Percentiles rank a stretch among this genome's conserved stretches.
Conservation (phyloP, 2,888 invertebrate genomes). For the Mimumesa dahlbomi region DNA sequence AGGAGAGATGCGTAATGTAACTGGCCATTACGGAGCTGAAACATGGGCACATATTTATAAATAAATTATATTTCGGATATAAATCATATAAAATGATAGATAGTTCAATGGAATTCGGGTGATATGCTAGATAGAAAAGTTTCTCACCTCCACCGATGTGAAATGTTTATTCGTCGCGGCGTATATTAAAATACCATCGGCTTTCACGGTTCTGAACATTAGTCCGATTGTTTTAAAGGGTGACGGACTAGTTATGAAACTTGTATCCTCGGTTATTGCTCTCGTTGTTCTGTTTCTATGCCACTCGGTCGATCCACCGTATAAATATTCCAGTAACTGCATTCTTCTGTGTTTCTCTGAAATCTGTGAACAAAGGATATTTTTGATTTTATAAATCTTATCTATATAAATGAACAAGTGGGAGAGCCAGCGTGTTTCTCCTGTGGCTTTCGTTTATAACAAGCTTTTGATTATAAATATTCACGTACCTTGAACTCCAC, state of each 20-base stretch:
- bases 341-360: slow-evolving; percentile 93
- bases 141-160: slow-evolving; percentile 87
- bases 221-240: slow-evolving; percentile 89
- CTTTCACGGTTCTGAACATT: slow-evolving; percentile 89
- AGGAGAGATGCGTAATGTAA: slow-evolving; percentile 90
- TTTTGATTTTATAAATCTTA: background rate
- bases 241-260: slow-evolving; percentile 66
- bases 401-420: no score
- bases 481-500: slow-evolving; percentile 84
- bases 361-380: slow-evolving; percentile 79
- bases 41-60: background rate
- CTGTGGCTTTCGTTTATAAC: no score
- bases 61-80: no score
- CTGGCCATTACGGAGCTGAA: slow-evolving; percentile 86
- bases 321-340: slow-evolving; percentile 91
- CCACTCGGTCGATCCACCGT: slow-evolving; percentile 88
- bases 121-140: no score
- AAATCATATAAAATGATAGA: background rate
- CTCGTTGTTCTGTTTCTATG: slow-evolving; percentile 72
- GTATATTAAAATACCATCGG: slow-evolving; percentile 91
- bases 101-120: background rate
- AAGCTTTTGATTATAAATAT: background rate
- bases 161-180: slow-evolving; percentile 93
- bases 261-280: slow-evolving; percentile 60
- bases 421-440: no score